phyloP scores from a whole-genome alignment of 2,888 invertebrate species.

The Gymnocheta viridis region DNA sequence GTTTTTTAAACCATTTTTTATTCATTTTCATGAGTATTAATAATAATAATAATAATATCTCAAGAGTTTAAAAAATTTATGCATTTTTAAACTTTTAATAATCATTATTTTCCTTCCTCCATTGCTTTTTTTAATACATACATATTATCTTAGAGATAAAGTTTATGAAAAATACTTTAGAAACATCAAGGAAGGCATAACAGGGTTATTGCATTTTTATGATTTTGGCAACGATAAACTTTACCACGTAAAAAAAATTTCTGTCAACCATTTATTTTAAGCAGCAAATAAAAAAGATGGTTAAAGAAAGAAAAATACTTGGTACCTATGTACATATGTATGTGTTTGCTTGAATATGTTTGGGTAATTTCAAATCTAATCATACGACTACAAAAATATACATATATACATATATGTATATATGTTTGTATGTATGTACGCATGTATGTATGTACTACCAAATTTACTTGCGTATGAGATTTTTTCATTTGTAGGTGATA shows the following conservation, averaged over 20 bases:
- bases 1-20: too few relatives aligned
- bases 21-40: too few relatives aligned
- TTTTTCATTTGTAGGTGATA: slow-evolving; percentile 23
- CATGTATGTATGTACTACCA: neutral
- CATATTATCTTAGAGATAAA: too few relatives aligned
- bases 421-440: neutral
- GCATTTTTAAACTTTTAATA: too few relatives aligned
- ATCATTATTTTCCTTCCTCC: too few relatives aligned
- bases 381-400: too few relatives aligned
- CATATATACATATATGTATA: neutral
- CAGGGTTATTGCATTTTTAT: neutral
- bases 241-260: neutral
- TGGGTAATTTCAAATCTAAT: neutral
- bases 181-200: neutral
- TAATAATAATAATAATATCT: too few relatives aligned
- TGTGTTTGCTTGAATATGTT: neutral
- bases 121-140: too few relatives aligned
- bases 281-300: neutral
- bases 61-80: too few relatives aligned
- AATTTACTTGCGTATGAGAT: neutral
- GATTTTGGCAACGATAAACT: neutral
- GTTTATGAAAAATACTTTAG: neutral
- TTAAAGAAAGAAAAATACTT: neutral
- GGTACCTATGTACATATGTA: too few relatives aligned
- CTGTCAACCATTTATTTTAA: neutral